A percentile compares a stretch with the other conserved stretches of the same genome.
Conservation (phyloP, 2,888 invertebrate species). For the Drosophila pseudotakahashii region DNA sequence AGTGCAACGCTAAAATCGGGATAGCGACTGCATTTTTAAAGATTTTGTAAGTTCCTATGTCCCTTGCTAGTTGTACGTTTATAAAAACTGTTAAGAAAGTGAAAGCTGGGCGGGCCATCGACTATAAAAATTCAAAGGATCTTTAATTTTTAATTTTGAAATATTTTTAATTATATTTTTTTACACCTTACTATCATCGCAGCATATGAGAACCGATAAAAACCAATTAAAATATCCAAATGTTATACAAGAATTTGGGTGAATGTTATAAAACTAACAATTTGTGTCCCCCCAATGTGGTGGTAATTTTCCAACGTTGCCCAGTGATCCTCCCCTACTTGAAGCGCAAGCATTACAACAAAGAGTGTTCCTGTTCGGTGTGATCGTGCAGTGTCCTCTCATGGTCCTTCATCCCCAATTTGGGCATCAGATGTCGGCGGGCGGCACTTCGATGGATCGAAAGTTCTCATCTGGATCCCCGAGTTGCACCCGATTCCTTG, state of each 20-base stretch:
- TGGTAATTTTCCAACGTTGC: background rate
- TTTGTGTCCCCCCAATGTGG: slow-evolving; percentile 13
- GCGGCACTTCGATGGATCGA: background rate
- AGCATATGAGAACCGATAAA: background rate
- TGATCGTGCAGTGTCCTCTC: background rate
- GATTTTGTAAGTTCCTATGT: too few species aligned
- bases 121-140: too few species aligned
- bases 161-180: too few species aligned
- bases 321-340: slow-evolving; percentile 16
- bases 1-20: too few species aligned
- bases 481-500: background rate
- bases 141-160: too few species aligned
- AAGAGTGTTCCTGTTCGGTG: background rate
- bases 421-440: background rate
- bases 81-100: too few species aligned
- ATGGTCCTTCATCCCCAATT: background rate
- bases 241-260: slow-evolving; percentile 1
- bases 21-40: too few species aligned
- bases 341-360: slow-evolving; percentile 35
- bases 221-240: background rate
- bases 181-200: too few species aligned
- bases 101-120: too few species aligned
- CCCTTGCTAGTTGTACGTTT: too few species aligned
- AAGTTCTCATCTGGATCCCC: background rate
- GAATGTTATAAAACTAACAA: slow-evolving; percentile 3